Conservation (phyloP, 1,140 invertebrate species). For the Brachionus calyciflorus region DNA sequence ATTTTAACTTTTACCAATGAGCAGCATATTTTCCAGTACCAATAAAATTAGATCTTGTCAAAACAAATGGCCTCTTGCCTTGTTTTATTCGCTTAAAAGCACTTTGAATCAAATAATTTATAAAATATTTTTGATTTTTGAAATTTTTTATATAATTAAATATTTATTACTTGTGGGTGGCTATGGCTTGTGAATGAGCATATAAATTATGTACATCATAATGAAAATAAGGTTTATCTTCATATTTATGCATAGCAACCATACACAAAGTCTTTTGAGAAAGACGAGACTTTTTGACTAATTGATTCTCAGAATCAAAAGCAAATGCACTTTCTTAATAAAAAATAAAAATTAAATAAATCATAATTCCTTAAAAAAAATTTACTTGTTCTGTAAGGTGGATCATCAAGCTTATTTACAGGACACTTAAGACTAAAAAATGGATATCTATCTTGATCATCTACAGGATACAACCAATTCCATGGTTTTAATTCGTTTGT, state of each 20-base stretch:
- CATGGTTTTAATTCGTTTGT: constrained; percentile 56
- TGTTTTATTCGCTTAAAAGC: constrained; percentile 53
- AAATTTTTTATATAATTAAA: no score
- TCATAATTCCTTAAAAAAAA: not conserved
- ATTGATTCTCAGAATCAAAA: not conserved
- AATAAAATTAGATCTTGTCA: constrained; percentile 76
- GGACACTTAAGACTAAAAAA: constrained; percentile 71
- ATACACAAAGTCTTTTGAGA: constrained; percentile 68
- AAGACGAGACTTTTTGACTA: not conserved
- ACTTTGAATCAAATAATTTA: not conserved
- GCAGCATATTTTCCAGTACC: constrained; percentile 76
- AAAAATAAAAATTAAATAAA: not conserved
- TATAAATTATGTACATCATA: constrained; percentile 75
- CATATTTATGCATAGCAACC: not conserved
- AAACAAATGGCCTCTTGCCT: constrained; percentile 70
- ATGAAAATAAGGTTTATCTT: constrained; percentile 59
- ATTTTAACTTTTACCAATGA: constrained; percentile 82
- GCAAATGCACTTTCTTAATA: constrained; percentile 33
- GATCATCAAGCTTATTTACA: constrained; percentile 63
- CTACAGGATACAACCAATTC: constrained; percentile 54
- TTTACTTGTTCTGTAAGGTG: constrained; percentile 62
- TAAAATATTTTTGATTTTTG: not conserved
- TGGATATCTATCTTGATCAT: constrained; percentile 65
- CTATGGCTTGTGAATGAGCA: constrained; percentile 59
- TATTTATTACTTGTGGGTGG: constrained; percentile 61